Percentiles rank a stretch among this genome's conserved stretches.
Conservation (phyloP, 2,888 invertebrate genomes). For the Rotaria magnacalcarata region DNA sequence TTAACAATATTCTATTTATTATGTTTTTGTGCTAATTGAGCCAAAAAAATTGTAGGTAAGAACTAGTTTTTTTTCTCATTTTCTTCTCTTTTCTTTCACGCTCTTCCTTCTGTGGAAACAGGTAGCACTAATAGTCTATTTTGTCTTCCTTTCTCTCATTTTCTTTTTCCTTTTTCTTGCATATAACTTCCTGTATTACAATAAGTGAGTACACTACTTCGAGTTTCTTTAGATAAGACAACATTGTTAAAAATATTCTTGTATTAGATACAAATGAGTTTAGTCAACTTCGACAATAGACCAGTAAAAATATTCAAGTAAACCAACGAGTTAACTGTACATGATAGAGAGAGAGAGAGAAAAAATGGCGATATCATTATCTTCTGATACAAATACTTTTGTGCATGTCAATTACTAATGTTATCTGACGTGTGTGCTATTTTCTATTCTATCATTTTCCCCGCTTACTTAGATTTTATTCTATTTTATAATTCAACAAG, state of each 20-base stretch:
- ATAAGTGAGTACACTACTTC: not conserved
- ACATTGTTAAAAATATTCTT: not conserved
- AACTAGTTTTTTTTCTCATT: not conserved
- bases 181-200: not conserved
- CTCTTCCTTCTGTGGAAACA: not conserved
- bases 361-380: no score
- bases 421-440: not conserved
- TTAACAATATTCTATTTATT: not conserved
- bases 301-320: not conserved
- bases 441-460: not conserved
- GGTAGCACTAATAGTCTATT: not conserved
- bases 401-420: not conserved
- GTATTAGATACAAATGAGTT: not conserved
- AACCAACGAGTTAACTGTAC: not conserved
- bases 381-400: not conserved
- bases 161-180: not conserved
- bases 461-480: not conserved
- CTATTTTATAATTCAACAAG: not conserved
- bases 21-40: not conserved
- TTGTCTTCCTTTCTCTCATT: not conserved
- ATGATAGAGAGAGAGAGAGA: not conserved
- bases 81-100: not conserved
- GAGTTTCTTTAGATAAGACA: not conserved
- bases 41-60: not conserved
- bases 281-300: not conserved